Conservation (phyloP, 1,140 invertebrate genomes). For the Tenebrio molitor region DNA sequence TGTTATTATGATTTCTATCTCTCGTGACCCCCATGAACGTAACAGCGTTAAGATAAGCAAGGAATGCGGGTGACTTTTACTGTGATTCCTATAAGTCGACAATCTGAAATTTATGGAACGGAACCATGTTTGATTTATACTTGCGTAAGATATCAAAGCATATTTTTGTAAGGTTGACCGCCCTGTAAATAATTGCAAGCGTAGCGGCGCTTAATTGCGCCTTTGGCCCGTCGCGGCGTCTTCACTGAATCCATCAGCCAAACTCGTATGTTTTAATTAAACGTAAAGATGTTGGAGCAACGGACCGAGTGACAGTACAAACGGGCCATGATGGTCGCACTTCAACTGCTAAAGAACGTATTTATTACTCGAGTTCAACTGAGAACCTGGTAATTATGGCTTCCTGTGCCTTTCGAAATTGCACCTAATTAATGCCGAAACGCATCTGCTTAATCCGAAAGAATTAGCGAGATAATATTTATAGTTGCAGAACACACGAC, state of each 20-base stretch:
- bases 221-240: constrained; percentile 22
- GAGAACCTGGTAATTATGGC: constrained; percentile 48
- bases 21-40: too few species aligned
- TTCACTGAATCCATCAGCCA: constrained; percentile 58
- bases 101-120: background rate
- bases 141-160: constrained; percentile 4
- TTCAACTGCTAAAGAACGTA: constrained; percentile 63
- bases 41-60: too few species aligned
- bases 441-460: constrained; percentile 39
- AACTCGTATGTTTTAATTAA: constrained; percentile 62
- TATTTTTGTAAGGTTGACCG: constrained; percentile 4
- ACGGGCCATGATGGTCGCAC: constrained; percentile 63
- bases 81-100: too few species aligned
- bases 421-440: constrained; percentile 40
- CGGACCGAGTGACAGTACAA: constrained; percentile 62
- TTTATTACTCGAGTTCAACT: constrained; percentile 56
- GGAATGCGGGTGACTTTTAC: too few species aligned
- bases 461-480: constrained; percentile 38
- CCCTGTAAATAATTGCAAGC: constrained; percentile 3
- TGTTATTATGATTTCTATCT: too few species aligned
- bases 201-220: constrained; percentile 32
- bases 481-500: background rate
- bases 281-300: constrained; percentile 60
- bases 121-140: too few species aligned
- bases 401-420: constrained; percentile 49